Conservation (phyloP, 2,113 vertebrate genomes). For the Etheostoma spectabile region DNA sequence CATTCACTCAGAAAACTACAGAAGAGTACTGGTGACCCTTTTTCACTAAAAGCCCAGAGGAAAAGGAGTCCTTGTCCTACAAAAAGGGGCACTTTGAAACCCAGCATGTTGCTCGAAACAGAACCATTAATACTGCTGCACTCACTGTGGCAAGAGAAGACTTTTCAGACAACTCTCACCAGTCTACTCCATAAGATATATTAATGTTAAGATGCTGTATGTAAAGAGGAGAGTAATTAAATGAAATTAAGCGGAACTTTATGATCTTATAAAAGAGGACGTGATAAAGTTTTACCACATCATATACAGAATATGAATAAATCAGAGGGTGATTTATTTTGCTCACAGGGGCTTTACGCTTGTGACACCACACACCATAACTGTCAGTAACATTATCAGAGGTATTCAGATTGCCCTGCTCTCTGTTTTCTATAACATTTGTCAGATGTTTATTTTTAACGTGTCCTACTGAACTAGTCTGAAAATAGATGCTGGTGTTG, state of each 20-base stretch:
- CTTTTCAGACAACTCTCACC: constrained; percentile 62
- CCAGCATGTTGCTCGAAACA: constrained; percentile 74
- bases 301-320: background rate
- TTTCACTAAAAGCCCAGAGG: constrained; percentile 83
- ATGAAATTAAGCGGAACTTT: background rate
- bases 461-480: constrained; percentile 50
- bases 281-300: background rate
- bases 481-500: constrained; percentile 44
- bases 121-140: constrained; percentile 63
- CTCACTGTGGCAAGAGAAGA: constrained; percentile 54
- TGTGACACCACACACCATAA: background rate
- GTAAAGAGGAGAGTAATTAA: background rate
- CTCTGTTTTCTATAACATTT: constrained; percentile 51
- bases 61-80: constrained; percentile 86
- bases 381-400: constrained; percentile 7
- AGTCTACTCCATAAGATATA: constrained; percentile 9
- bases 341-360: background rate
- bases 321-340: background rate
- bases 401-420: constrained; percentile 20
- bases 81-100: constrained; percentile 85
- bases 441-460: constrained; percentile 64
- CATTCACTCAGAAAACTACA: constrained; percentile 68
- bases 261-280: background rate
- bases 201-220: constrained; percentile 16
- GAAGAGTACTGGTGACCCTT: constrained; percentile 75